Conservation (phyloP, 2,113 vertebrate genomes). For the Myiagra hebetior region DNA sequence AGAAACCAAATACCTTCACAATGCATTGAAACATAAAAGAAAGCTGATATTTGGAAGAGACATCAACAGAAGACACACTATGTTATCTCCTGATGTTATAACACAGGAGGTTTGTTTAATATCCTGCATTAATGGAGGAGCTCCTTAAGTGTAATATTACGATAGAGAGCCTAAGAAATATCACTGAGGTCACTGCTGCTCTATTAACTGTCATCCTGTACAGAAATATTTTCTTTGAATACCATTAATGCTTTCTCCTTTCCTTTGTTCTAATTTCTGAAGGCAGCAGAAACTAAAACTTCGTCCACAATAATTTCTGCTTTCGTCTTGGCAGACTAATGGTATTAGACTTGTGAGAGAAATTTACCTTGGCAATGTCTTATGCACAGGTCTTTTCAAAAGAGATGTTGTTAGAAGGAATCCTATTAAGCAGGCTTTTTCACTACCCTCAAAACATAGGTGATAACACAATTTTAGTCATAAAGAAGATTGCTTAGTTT, state of each 20-base stretch:
- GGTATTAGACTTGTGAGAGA: slow-evolving; percentile 56
- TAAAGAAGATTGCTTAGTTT: slow-evolving; percentile 27
- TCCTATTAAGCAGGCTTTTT: slow-evolving; percentile 45
- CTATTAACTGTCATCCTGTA: slow-evolving; percentile 68
- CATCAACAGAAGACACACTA: slow-evolving; percentile 13
- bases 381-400: slow-evolving; percentile 39
- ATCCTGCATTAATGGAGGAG: slow-evolving; percentile 65
- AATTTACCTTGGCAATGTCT: slow-evolving; percentile 70
- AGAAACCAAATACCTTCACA: slow-evolving; percentile 6
- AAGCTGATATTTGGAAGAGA: not conserved
- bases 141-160: slow-evolving; percentile 67
- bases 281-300: slow-evolving; percentile 66
- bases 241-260: slow-evolving; percentile 66
- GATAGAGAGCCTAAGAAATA: slow-evolving; percentile 54
- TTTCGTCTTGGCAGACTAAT: slow-evolving; percentile 64
- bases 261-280: slow-evolving; percentile 69
- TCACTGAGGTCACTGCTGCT: slow-evolving; percentile 43
- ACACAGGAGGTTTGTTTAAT: slow-evolving; percentile 61
- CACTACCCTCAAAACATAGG: slow-evolving; percentile 18
- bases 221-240: slow-evolving; percentile 73
- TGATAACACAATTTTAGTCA: slow-evolving; percentile 44
- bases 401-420: slow-evolving; percentile 58
- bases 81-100: slow-evolving; percentile 36
- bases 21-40: slow-evolving; percentile 5
- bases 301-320: slow-evolving; percentile 68